A percentile compares a stretch with the other conserved stretches of the same genome.
Conservation (phyloP, 2,113 vertebrate species). For the Rafetus swinhoei region DNA sequence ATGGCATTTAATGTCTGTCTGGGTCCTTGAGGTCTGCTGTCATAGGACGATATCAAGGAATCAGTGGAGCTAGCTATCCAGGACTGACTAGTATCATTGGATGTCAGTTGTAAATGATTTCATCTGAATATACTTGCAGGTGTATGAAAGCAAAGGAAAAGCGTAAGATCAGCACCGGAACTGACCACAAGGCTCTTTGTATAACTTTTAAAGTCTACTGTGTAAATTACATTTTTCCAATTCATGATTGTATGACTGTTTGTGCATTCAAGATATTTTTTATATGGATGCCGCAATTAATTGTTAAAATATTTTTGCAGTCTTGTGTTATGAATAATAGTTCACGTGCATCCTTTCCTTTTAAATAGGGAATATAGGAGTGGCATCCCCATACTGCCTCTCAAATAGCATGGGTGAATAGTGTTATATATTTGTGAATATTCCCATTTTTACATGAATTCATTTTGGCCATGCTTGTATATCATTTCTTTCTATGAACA, state of each 20-base stretch:
- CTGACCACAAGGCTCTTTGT: background rate
- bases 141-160: background rate
- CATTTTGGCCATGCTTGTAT: background rate
- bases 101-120: background rate
- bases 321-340: background rate
- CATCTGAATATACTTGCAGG: background rate
- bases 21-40: background rate
- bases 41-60: background rate
- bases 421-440: background rate
- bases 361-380: background rate
- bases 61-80: background rate
- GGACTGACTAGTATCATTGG: background rate
- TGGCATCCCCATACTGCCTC: background rate
- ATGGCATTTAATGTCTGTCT: background rate
- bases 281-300: background rate
- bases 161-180: background rate
- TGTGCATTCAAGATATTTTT: background rate
- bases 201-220: background rate
- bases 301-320: background rate
- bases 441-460: background rate
- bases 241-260: background rate
- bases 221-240: background rate
- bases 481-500: background rate
- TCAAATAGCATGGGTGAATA: background rate
- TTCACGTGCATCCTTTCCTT: background rate